Evolutionary conservation across 2,888 invertebrate species (phyloP).

Genomic region (Vanessa cardui): DNA sequence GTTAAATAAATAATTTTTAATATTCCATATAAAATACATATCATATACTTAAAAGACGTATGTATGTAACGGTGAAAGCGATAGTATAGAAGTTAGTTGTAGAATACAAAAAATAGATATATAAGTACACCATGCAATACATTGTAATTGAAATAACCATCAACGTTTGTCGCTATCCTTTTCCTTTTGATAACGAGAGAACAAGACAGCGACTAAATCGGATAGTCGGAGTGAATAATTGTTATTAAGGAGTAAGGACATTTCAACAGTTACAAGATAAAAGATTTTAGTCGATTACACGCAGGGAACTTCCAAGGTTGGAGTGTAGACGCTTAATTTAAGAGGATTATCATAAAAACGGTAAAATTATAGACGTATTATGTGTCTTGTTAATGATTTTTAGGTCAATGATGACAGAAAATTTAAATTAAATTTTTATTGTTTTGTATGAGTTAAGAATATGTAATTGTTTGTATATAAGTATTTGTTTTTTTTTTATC

Average conservation of each 20-base stretch:
- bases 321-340: slow-evolving; percentile 24
- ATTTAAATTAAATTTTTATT: not conserved
- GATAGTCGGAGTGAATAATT: slow-evolving; percentile 13
- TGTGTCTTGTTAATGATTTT: not conserved
- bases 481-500: too few species aligned
- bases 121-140: not conserved
- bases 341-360: not conserved
- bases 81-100: not conserved
- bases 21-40: too few species aligned
- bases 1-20: too few species aligned
- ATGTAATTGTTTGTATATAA: too few species aligned
- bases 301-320: slow-evolving; percentile 26
- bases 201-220: slow-evolving; percentile 3
- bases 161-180: not conserved
- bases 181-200: not conserved
- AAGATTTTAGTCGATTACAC: slow-evolving; percentile 16
- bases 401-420: not conserved
- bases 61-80: too few species aligned
- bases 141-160: not conserved
- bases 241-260: slow-evolving; percentile 22
- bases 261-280: slow-evolving; percentile 16
- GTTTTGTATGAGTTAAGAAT: too few species aligned
- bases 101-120: not conserved
- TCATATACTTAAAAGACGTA: too few species aligned
- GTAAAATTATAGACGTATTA: not conserved